phyloP scores from a whole-genome alignment of 2,113 vertebrate genomes.

The Bujurquina vittata region DNA sequence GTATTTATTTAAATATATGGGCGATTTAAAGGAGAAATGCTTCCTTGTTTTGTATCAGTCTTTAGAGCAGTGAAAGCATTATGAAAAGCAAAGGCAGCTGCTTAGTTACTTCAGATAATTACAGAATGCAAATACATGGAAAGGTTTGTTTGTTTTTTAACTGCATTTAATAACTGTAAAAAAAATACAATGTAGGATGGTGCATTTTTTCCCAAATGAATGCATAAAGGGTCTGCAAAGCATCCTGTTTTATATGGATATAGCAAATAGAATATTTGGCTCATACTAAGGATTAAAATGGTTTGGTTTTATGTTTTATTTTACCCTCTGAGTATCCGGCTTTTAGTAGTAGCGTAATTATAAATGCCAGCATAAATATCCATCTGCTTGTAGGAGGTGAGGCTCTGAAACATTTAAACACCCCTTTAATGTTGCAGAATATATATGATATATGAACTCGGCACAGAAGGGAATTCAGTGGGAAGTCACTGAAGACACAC shows the following conservation, averaged over 20 bases:
- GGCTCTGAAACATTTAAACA: not conserved
- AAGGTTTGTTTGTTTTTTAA: not conserved
- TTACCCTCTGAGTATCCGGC: not conserved
- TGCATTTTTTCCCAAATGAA: not conserved
- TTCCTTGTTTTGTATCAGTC: not conserved
- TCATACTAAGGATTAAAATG: conserved; percentile 7
- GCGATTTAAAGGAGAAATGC: not conserved
- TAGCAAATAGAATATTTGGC: not conserved
- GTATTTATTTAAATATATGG: not conserved
- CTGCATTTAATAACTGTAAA: not conserved
- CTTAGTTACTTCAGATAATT: not conserved
- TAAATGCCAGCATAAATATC: not conserved
- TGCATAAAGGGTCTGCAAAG: not conserved
- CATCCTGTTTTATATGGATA: not conserved
- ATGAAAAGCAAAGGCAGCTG: not conserved
- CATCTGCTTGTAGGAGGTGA: not conserved
- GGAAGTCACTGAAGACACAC: not conserved
- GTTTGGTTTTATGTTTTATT: not conserved
- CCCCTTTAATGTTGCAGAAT: not conserved
- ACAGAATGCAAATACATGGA: not conserved
- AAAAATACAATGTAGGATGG: not conserved
- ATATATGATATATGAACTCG: not conserved
- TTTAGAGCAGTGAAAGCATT: not conserved
- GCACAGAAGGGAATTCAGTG: not conserved
- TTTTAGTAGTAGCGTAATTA: not conserved